Evolutionary conservation across 2,888 invertebrate species (phyloP).

Genomic region (Nemurella pictetii): DNA sequence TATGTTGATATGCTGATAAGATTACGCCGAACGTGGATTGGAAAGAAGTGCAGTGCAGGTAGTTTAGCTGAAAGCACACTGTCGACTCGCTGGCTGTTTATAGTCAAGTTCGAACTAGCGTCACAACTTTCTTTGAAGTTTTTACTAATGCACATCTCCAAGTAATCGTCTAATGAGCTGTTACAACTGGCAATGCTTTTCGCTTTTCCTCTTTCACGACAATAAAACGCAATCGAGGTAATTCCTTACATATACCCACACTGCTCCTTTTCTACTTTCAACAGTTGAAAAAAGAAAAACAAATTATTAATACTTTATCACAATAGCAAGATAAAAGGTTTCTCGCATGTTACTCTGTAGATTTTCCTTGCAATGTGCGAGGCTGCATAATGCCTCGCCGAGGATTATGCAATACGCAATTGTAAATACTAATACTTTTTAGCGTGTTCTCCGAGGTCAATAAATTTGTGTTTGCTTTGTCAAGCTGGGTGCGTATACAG

Average conservation of each 20-base stretch:
- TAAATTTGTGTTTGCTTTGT: not conserved
- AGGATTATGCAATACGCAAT: not conserved
- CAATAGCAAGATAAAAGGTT: no score
- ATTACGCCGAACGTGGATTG: not conserved
- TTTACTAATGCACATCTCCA: not conserved
- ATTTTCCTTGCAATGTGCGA: no score
- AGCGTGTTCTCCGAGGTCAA: not conserved
- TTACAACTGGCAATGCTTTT: not conserved
- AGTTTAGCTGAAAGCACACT: no score
- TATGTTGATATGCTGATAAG: not conserved
- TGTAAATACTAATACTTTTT: not conserved
- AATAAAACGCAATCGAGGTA: not conserved
- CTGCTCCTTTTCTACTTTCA: no score
- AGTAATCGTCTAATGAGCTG: not conserved
- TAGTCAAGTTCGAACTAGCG: not conserved
- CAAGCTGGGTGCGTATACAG: not conserved
- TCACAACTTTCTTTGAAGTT: not conserved
- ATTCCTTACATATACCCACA: no score
- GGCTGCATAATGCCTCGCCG: not conserved
- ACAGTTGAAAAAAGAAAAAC: no score
- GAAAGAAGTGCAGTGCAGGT: not conserved
- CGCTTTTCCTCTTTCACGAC: not conserved
- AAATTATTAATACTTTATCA: no score
- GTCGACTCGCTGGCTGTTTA: not conserved
- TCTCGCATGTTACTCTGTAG: no score